phyloP scores from a whole-genome alignment of 2,888 invertebrate species.

The Eledona agricola region DNA sequence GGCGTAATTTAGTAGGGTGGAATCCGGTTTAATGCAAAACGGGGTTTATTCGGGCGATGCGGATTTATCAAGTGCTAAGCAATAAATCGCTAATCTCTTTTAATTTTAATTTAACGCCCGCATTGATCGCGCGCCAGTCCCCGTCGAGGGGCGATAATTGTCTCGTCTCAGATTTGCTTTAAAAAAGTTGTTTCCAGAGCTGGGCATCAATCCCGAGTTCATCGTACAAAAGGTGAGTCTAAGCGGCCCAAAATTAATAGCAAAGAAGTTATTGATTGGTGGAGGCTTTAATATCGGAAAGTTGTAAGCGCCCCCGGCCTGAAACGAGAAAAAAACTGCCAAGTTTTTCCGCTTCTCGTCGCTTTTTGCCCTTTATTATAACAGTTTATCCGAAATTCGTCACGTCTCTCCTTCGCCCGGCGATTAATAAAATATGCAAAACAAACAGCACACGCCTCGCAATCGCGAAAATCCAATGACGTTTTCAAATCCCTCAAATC shows the following conservation, averaged over 20 bases:
- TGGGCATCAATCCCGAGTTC: constrained; percentile 52
- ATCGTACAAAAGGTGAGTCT: constrained; percentile 51
- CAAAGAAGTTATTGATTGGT: constrained; percentile 27
- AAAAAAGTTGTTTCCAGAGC: constrained; percentile 43
- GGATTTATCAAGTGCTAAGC: constrained; percentile 1
- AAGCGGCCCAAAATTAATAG: constrained; percentile 18
- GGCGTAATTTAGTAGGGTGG: constrained; percentile 7
- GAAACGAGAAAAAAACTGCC: constrained; percentile 35
- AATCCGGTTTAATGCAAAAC: constrained; percentile 12
- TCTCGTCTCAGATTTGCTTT: not conserved
- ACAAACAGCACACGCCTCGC: constrained; percentile 46
- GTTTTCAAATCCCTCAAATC: constrained; percentile 45
- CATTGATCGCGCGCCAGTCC: not conserved
- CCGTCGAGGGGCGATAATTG: no score
- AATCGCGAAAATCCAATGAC: constrained; percentile 46
- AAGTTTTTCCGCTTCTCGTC: constrained; percentile 44
- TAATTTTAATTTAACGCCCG: not conserved
- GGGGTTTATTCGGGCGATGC: constrained; percentile 1
- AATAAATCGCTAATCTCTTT: not conserved
- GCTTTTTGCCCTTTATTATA: constrained; percentile 44
- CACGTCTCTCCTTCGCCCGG: constrained; percentile 40
- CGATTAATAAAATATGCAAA: constrained; percentile 57
- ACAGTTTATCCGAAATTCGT: constrained; percentile 44
- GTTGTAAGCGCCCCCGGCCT: constrained; percentile 21
- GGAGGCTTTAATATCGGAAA: constrained; percentile 29